These are phyloP conservation scores for Pseudomugil gertrudae DNA, from an alignment of 2,797 vertebrate species.

Conservation along the genomic window DNA sequence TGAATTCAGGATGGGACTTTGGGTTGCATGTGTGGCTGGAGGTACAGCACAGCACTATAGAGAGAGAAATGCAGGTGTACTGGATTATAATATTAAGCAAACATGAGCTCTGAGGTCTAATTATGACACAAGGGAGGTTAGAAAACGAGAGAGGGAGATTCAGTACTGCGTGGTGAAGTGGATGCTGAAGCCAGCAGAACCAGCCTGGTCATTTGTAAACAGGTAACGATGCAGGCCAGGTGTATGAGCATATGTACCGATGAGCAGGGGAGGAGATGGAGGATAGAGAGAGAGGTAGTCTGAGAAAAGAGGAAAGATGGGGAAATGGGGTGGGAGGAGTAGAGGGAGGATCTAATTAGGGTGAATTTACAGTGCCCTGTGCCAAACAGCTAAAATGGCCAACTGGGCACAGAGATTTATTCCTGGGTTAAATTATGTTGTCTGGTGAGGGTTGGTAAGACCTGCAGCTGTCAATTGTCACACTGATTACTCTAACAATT, in stretches of 20 bases:
- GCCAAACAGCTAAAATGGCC: constrained; percentile 81
- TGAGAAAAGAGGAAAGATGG: constrained; percentile 54
- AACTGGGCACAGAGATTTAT: constrained; percentile 80
- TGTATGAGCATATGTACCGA: constrained; percentile 88
- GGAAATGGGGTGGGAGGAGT: constrained; percentile 68
- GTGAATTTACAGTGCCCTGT: constrained; percentile 77
- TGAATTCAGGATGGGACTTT: constrained; percentile 44
- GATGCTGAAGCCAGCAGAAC: constrained; percentile 99
- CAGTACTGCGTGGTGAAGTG: constrained; percentile 78
- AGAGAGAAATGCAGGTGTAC: constrained; percentile 87
- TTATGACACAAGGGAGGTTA: constrained; percentile 95
- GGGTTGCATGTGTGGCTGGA: constrained; percentile 35
- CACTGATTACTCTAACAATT: constrained; percentile 67
- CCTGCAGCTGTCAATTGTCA: constrained; percentile 75
- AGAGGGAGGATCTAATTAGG: constrained; percentile 78
- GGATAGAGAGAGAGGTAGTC: constrained; percentile 49
- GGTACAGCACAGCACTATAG: constrained; percentile 78
- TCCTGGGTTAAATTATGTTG: constrained; percentile 78
- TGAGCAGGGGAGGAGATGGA: constrained; percentile 71
- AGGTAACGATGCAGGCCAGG: constrained; percentile 94
- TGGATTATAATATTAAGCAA: constrained; percentile 85
- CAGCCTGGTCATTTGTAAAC: constrained; percentile 97
- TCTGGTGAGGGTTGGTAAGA: constrained; percentile 67
- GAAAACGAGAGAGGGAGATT: constrained; percentile 58
- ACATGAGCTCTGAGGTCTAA: constrained; percentile 96